Percentiles rank a stretch among this genome's conserved stretches.
Evolutionary conservation across 2,888 invertebrate species (phyloP).

Genomic region (Papilio elwesi): DNA sequence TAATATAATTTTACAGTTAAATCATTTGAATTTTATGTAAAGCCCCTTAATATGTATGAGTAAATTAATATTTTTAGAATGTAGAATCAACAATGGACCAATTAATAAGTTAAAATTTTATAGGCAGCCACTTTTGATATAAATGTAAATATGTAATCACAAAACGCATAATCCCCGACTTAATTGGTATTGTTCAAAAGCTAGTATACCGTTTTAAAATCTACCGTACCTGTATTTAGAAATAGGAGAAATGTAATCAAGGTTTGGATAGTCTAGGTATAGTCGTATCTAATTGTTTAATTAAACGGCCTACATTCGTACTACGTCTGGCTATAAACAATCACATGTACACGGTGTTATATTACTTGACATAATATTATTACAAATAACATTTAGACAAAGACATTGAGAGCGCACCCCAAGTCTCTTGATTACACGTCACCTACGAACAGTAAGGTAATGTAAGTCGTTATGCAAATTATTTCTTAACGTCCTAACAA

Average conservation of each 20-base stretch:
- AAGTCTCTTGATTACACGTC: slow-evolving; percentile 34
- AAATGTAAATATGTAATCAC: too few relatives aligned
- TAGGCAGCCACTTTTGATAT: too few relatives aligned
- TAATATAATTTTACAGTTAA: too few relatives aligned
- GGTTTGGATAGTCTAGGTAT: neutral
- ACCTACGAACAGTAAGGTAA: slow-evolving; percentile 21
- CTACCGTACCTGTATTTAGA: too few relatives aligned
- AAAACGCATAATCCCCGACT: too few relatives aligned
- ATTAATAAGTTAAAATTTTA: too few relatives aligned
- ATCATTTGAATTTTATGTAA: too few relatives aligned
- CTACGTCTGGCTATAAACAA: slow-evolving; percentile 19
- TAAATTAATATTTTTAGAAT: too few relatives aligned
- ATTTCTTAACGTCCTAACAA: slow-evolving; percentile 34
- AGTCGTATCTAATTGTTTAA: slow-evolving; percentile 7
- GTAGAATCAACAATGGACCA: too few relatives aligned
- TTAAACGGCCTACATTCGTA: slow-evolving; percentile 18
- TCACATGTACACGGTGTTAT: slow-evolving; percentile 11
- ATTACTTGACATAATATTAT: slow-evolving; percentile 17
- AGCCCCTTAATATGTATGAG: too few relatives aligned
- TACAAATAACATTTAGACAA: slow-evolving; percentile 30
- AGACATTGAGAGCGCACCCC: slow-evolving; percentile 22
- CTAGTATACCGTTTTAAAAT: too few relatives aligned
- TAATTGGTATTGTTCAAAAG: too few relatives aligned
- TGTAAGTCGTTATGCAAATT: slow-evolving; percentile 42
- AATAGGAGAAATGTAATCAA: slow-evolving; percentile 8